These are phyloP conservation scores for Boloria selene DNA, from an alignment of 2,888 invertebrate genomes.

Conservation along the genomic window DNA sequence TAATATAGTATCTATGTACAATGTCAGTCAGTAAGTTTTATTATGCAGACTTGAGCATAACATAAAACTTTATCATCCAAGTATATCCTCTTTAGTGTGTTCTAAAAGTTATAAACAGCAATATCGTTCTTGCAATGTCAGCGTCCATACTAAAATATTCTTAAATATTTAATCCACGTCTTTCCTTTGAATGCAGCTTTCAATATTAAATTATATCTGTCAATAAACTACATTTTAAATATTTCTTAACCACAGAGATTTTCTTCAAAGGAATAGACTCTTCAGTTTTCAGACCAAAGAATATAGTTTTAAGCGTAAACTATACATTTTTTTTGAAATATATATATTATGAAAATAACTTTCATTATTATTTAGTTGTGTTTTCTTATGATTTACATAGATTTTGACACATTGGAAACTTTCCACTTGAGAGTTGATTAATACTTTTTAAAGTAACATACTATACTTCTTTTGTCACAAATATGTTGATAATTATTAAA, in stretches of 20 bases:
- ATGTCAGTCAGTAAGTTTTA: too few relatives aligned
- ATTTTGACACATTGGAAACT: too few relatives aligned
- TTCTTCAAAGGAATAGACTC: conserved; percentile 30
- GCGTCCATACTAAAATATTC: conserved; percentile 14
- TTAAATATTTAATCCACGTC: conserved; percentile 19
- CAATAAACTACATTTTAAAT: conserved; percentile 33
- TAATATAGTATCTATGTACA: too few relatives aligned
- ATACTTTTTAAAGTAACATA: too few relatives aligned
- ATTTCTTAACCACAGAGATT: conserved; percentile 29
- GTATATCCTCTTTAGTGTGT: not conserved
- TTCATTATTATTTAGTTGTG: too few relatives aligned
- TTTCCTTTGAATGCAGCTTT: conserved; percentile 17
- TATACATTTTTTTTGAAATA: not conserved
- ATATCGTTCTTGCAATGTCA: conserved; percentile 3
- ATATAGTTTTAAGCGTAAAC: conserved; percentile 20
- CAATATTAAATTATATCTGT: conserved; percentile 18
- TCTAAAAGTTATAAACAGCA: not conserved
- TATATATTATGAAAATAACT: too few relatives aligned
- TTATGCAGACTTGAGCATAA: too few relatives aligned
- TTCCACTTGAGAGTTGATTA: too few relatives aligned
- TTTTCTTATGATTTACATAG: too few relatives aligned
- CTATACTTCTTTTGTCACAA: too few relatives aligned
- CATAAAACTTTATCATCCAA: too few relatives aligned
- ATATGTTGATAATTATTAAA: too few relatives aligned
- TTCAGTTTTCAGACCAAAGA: conserved; percentile 31